A percentile compares a stretch with the other conserved stretches of the same genome.
These are phyloP conservation scores for Physeter macrocephalus DNA, from an alignment of 2,113 vertebrate species.

Conservation along the genomic window DNA sequence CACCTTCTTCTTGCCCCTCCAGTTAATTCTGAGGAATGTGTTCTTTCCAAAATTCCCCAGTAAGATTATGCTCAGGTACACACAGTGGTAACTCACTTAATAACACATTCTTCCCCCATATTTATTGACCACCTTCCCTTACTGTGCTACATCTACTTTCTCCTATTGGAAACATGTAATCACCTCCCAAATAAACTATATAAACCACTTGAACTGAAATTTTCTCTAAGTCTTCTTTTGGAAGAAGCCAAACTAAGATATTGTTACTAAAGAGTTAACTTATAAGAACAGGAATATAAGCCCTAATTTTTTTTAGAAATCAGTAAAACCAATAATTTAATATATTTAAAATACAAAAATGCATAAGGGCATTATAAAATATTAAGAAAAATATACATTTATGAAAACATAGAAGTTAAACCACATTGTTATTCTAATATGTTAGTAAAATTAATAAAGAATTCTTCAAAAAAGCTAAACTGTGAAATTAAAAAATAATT, in stretches of 20 bases:
- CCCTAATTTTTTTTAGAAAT: neutral
- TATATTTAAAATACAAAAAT: neutral
- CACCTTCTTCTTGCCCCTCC: neutral
- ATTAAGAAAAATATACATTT: neutral
- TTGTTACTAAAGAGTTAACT: neutral
- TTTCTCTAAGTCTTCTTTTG: neutral
- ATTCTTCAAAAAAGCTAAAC: neutral
- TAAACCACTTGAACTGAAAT: neutral
- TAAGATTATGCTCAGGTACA: neutral
- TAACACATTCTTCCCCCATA: neutral
- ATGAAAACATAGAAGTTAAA: neutral
- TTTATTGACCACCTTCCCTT: neutral
- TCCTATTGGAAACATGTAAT: neutral
- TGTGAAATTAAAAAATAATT: neutral
- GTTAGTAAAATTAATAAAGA: neutral
- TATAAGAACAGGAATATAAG: neutral
- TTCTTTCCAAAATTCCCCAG: neutral
- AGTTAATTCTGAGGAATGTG: neutral
- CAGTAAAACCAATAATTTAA: neutral
- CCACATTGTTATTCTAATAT: neutral
- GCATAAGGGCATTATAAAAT: neutral
- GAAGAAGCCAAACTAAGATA: neutral
- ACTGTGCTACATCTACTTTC: neutral
- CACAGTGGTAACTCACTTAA: neutral
- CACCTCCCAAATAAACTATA: neutral